A percentile compares a stretch with the other conserved stretches of the same genome.
phyloP scores from a whole-genome alignment of 1,140 invertebrate species.

The Drosophila biarmipes region DNA sequence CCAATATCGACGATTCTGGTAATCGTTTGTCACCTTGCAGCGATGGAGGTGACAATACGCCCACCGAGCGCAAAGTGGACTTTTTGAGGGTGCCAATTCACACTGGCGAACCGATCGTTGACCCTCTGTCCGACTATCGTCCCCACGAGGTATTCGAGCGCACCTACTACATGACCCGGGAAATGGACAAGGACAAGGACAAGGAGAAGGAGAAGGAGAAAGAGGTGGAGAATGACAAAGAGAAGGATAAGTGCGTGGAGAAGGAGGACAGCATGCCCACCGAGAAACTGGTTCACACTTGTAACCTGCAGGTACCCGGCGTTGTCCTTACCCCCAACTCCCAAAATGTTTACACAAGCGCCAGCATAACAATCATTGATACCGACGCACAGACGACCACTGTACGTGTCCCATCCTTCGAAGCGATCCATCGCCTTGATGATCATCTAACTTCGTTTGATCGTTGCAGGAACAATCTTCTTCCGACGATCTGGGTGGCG shows the following conservation, averaged over 20 bases:
- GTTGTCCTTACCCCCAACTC: conserved; percentile 70
- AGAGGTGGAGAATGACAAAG: conserved; percentile 17
- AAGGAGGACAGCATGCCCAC: conserved; percentile 41
- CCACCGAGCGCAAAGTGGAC: conserved; percentile 71
- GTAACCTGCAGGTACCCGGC: conserved; percentile 81
- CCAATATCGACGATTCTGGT: conserved; percentile 73
- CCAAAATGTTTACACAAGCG: conserved; percentile 83
- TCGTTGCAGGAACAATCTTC: conserved; percentile 75
- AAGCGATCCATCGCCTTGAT: neutral
- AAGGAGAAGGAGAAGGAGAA: conserved; percentile 40
- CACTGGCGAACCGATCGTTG: conserved; percentile 69
- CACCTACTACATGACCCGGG: conserved; percentile 76
- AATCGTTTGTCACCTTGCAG: conserved; percentile 69
- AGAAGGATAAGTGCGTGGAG: conserved; percentile 30
- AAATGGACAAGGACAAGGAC: conserved; percentile 66
- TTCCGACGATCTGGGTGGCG: conserved; percentile 67
- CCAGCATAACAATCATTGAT: conserved; percentile 87
- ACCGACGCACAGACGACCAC: conserved; percentile 84
- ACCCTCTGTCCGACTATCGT: conserved; percentile 74
- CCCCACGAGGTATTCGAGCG: conserved; percentile 84
- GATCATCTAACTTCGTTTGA: neutral
- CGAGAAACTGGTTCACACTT: conserved; percentile 71
- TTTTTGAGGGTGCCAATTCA: conserved; percentile 76
- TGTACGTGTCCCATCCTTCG: conserved; percentile 63
- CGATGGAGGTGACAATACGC: conserved; percentile 53